Conservation (phyloP, 2,797 vertebrate genomes). For the Falco columbarius region DNA sequence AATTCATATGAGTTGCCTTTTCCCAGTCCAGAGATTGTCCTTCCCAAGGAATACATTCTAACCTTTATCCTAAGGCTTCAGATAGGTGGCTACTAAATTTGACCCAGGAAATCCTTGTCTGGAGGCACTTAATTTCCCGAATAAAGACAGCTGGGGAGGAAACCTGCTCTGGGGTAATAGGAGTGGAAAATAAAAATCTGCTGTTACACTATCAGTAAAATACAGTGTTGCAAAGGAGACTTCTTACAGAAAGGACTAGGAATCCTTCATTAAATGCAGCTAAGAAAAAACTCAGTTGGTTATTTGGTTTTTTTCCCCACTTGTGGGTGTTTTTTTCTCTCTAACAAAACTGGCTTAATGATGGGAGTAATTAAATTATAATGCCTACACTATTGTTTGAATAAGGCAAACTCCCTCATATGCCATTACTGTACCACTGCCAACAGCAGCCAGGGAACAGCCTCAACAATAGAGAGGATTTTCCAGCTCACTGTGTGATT, state of each 20-base stretch:
- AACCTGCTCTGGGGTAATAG: background rate
- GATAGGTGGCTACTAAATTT: background rate
- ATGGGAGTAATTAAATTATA: conserved; percentile 7
- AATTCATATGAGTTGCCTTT: background rate
- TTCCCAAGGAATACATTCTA: background rate
- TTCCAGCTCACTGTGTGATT: conserved; percentile 26
- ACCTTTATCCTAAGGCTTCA: background rate
- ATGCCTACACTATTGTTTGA: background rate
- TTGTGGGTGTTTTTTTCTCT: background rate
- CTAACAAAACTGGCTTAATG: background rate
- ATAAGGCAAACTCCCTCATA: conserved; percentile 13
- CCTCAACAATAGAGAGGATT: conserved; percentile 28
- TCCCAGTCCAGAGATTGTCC: background rate
- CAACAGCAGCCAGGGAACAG: conserved; percentile 27
- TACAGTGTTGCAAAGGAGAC: background rate
- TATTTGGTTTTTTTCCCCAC: background rate
- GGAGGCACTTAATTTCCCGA: background rate
- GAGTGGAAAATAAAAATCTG: background rate
- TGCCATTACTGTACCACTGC: background rate
- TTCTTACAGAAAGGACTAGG: background rate
- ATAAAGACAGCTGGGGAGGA: background rate
- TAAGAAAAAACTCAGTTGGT: background rate
- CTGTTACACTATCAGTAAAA: background rate
- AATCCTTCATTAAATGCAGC: background rate
- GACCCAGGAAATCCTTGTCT: background rate